A percentile compares a stretch with the other conserved stretches of the same genome.
Conservation (phyloP, 2,113 vertebrate genomes). For the Paralichthys olivaceus region DNA sequence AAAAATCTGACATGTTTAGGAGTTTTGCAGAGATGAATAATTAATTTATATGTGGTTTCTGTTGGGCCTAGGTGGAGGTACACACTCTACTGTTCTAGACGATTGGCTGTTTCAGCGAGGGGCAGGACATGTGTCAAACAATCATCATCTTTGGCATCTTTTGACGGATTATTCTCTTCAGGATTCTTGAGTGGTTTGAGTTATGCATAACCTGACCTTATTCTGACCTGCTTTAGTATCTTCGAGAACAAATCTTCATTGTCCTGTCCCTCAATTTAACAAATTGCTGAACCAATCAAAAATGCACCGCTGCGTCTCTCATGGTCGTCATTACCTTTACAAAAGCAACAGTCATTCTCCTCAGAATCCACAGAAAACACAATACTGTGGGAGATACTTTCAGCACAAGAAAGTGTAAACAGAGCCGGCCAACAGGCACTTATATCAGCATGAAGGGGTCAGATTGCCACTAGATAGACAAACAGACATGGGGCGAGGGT, state of each 20-base stretch:
- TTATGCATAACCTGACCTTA: background rate
- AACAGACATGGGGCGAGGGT: conserved; percentile 27
- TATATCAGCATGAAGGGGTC: conserved; percentile 9
- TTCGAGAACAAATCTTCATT: background rate
- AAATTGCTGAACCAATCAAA: background rate
- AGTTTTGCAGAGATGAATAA: too few relatives aligned
- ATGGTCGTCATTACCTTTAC: background rate
- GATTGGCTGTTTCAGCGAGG: background rate
- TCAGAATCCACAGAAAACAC: background rate
- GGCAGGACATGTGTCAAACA: background rate
- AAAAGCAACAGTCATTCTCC: background rate
- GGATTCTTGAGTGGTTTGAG: background rate
- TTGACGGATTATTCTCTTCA: background rate
- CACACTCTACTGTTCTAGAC: too few relatives aligned
- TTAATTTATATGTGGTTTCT: too few relatives aligned
- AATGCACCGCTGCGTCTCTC: background rate
- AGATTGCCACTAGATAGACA: conserved; percentile 47
- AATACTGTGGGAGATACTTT: conserved; percentile 9
- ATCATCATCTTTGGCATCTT: background rate
- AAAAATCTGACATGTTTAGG: too few relatives aligned
- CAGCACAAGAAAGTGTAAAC: conserved; percentile 3
- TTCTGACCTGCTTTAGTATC: background rate
- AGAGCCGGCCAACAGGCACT: conserved; percentile 15
- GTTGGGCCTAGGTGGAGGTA: too few relatives aligned
- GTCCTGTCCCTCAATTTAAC: background rate